Conservation (phyloP, 2,113 vertebrate species). For the Pomatostomus ruficeps region DNA sequence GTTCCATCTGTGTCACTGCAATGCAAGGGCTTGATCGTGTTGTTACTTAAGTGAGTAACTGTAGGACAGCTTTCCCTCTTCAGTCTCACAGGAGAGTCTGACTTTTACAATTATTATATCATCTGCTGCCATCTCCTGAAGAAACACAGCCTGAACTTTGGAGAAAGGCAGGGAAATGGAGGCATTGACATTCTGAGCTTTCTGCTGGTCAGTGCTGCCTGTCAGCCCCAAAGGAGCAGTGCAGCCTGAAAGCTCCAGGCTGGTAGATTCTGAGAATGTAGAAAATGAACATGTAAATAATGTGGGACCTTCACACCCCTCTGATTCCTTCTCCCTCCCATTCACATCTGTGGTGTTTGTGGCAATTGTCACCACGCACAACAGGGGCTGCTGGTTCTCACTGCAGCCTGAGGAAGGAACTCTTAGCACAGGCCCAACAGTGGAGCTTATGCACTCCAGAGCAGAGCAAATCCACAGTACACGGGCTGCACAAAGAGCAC, state of each 20-base stretch:
- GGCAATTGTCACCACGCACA: not conserved
- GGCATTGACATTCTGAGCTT: not conserved
- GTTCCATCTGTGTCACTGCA: not conserved
- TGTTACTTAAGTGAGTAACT: not conserved
- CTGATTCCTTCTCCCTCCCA: not conserved
- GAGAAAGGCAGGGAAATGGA: not conserved
- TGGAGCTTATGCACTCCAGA: not conserved
- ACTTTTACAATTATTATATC: not conserved
- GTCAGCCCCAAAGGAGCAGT: not conserved
- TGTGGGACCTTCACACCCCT: not conserved
- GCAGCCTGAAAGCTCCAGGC: not conserved
- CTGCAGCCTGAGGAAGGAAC: not conserved
- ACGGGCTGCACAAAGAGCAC: not conserved
- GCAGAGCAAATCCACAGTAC: not conserved
- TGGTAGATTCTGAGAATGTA: not conserved
- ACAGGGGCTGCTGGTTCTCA: not conserved
- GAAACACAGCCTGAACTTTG: conserved; percentile 11
- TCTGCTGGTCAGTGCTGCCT: not conserved
- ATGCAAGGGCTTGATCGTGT: not conserved
- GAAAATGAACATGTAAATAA: not conserved
- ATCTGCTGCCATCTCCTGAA: conserved; percentile 38
- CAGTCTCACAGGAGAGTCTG: not conserved
- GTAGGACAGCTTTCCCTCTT: not conserved
- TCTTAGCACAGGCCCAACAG: not conserved
- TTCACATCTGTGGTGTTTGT: not conserved